Conservation (phyloP, 1,140 invertebrate genomes). For the Bombus confusus region DNA sequence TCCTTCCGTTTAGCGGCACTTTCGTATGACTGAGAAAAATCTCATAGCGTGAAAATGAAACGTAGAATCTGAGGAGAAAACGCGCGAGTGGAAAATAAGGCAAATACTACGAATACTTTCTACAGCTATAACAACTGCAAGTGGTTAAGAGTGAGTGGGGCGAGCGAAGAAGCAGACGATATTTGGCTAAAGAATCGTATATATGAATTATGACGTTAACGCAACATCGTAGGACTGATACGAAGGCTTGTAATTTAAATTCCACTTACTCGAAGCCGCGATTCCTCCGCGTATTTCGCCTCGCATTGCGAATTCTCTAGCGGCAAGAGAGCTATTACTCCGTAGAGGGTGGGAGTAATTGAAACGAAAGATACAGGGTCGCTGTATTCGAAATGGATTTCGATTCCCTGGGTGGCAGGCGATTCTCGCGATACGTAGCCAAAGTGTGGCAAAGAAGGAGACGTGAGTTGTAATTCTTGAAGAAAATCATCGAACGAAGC, state of each 20-base stretch:
- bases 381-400: neutral
- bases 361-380: neutral
- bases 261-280: neutral
- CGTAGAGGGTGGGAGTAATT: neutral
- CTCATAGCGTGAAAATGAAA: too few species aligned
- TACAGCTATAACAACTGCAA: too few species aligned
- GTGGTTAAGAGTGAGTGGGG: too few species aligned
- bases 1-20: too few species aligned
- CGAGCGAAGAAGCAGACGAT: neutral
- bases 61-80: too few species aligned
- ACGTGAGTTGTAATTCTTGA: neutral
- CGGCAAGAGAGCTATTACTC: neutral
- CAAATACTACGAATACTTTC: too few species aligned
- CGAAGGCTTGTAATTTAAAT: neutral
- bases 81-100: too few species aligned
- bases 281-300: neutral
- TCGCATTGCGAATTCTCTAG: neutral
- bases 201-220: neutral
- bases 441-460: too few species aligned
- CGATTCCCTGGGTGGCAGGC: neutral
- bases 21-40: too few species aligned
- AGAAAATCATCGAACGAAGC: neutral
- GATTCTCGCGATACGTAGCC: neutral
- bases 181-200: neutral
- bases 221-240: neutral